Evolutionary conservation across 1,140 invertebrate species (phyloP).

Genomic region (Hyposmocoma kahamanoa): DNA sequence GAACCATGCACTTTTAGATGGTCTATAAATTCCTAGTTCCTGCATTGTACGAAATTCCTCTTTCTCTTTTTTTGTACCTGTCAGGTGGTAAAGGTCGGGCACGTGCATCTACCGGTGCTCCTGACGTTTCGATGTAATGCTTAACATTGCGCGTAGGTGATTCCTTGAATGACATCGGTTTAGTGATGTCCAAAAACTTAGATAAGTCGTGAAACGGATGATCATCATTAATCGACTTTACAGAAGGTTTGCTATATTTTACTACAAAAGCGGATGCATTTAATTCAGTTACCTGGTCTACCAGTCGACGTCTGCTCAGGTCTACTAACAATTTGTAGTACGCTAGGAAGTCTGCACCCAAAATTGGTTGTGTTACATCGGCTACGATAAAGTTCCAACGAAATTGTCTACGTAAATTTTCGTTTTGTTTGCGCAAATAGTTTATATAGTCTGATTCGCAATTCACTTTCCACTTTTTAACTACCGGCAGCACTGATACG

Average conservation of each 20-base stretch:
- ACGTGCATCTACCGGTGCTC: conserved; percentile 33
- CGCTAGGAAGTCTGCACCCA: conserved; percentile 27
- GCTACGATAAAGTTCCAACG: conserved; percentile 24
- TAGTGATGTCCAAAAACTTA: conserved; percentile 23
- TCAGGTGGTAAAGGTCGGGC: conserved; percentile 29
- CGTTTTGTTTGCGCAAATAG: conserved; percentile 19
- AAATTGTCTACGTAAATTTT: conserved; percentile 15
- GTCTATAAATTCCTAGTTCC: conserved; percentile 7
- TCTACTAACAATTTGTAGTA: conserved; percentile 12
- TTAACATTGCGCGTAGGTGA: neutral
- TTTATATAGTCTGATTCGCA: too few species aligned
- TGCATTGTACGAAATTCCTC: conserved; percentile 9
- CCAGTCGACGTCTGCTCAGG: conserved; percentile 2
- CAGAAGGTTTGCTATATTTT: neutral
- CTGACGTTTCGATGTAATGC: conserved; percentile 25
- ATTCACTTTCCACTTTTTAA: too few species aligned
- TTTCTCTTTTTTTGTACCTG: conserved; percentile 2
- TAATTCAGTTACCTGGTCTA: conserved; percentile 2
- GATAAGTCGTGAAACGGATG: conserved; percentile 10
- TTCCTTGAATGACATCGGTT: conserved; percentile 8
- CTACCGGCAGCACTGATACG: neutral
- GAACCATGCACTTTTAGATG: conserved; percentile 30
- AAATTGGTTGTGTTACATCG: conserved; percentile 23
- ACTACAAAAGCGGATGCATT: neutral
- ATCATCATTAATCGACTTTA: conserved; percentile 1